phyloP scores from a whole-genome alignment of 2,797 vertebrate species.

The Pipistrellus kuhlii region DNA sequence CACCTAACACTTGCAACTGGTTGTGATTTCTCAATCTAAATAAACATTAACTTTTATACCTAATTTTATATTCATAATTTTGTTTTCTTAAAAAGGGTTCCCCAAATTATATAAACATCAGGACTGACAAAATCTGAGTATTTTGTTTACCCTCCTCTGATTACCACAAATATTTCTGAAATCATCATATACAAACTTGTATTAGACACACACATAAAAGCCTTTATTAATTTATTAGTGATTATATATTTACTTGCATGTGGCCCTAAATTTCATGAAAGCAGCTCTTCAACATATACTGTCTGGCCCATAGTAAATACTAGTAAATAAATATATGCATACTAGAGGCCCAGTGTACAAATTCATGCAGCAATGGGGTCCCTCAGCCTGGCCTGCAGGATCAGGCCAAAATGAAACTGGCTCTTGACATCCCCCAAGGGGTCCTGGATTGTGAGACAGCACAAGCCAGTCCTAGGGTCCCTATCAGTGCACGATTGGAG shows the following conservation, averaged over 20 bases:
- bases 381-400: no score
- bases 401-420: no score
- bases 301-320: background rate
- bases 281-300: background rate
- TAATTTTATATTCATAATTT: conserved; percentile 13
- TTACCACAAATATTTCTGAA: conserved; percentile 5
- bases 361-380: no score
- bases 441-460: no score
- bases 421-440: no score
- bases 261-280: background rate
- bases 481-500: no score
- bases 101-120: conserved; percentile 29
- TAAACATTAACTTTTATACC: conserved; percentile 12
- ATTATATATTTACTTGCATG: background rate
- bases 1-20: conserved; percentile 19
- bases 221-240: background rate
- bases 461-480: no score
- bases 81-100: conserved; percentile 14
- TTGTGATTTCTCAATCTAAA: background rate
- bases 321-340: background rate
- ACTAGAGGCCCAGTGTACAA: no score
- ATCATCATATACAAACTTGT: background rate
- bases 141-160: background rate
- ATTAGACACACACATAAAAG: background rate
- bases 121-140: background rate